Base-by-base conservation (phyloP, 2,888 invertebrate species). In the Morpho achilles region DNA sequence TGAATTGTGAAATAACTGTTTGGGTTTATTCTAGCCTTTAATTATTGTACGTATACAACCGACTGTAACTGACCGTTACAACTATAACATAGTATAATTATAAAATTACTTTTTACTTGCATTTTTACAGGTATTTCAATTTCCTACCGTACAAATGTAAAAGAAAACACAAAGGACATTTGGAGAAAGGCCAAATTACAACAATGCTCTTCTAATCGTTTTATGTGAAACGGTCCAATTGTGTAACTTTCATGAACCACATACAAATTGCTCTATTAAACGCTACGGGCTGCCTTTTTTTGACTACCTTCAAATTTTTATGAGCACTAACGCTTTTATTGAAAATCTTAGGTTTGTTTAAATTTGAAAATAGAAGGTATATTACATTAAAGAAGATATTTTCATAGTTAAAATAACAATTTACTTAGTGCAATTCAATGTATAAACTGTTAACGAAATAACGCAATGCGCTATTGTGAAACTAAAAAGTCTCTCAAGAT, bases 241-340 rank as follows among this genome's bases (percentile, higher is more conserved):
- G 71, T 70, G 69, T 74, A 77, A 79, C 78, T 82, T 80, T 81
- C 81, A 81, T 81, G 81, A 80, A 53, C 23, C 77, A 80, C 76
- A 74, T 76, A 72, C 70, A 79, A 83, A 84, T 82, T 79, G 80
- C 76, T 80, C 80, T 78, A 84, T 84, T 86, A 84, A 80, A 84
- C 67, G 69, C 62, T 70, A 75, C 40, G 6, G 50, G 77, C 80
- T 73, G 72, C 74, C 73, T 48, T 54, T 53, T 79, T 76, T 53
- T 53, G 46, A 53, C 44, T 75, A 73, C 72, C 67, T 74, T 68
- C 10, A 39, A 44, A 44, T 52, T 52, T 52, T 41, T 45, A 52
- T 44, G 32, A 32, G 44, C 45, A 23, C 41, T 40, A 44, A n/a
- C 32, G 32, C 5, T 32, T 32, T 32, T 32, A 32, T 32, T 32